phyloP scores from a whole-genome alignment of 2,797 vertebrate species.

The Tamandua tetradactyla region DNA sequence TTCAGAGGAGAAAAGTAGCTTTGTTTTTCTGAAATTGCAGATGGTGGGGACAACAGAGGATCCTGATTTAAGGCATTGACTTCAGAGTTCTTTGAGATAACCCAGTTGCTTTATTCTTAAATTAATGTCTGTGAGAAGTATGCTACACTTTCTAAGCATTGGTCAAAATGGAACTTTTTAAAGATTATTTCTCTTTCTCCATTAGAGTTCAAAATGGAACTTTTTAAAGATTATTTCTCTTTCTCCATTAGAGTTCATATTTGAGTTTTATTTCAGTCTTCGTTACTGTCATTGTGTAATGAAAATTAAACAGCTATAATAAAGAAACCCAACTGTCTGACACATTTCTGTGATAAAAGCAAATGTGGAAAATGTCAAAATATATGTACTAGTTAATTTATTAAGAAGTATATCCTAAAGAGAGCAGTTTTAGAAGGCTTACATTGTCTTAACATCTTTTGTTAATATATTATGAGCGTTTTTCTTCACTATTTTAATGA shows the following conservation, averaged over 20 bases:
- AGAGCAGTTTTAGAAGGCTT: not conserved
- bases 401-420: not conserved
- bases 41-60: not conserved
- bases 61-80: not conserved
- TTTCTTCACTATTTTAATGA: not conserved
- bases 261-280: too few relatives aligned
- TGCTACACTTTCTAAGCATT: not conserved
- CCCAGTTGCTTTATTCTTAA: not conserved
- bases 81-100: not conserved
- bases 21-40: not conserved
- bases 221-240: not conserved
- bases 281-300: constrained; percentile 7
- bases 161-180: not conserved
- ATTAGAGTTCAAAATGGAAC: not conserved
- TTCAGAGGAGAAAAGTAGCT: not conserved
- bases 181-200: not conserved
- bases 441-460: not conserved
- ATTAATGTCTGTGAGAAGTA: not conserved
- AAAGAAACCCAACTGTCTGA: constrained; percentile 15
- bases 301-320: constrained; percentile 52
- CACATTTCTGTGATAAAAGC: not conserved
- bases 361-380: not conserved
- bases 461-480: not conserved
- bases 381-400: not conserved
- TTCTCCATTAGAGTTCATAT: not conserved